phyloP scores from a whole-genome alignment of 2,888 invertebrate species.

The Lampropteryx suffumata region DNA sequence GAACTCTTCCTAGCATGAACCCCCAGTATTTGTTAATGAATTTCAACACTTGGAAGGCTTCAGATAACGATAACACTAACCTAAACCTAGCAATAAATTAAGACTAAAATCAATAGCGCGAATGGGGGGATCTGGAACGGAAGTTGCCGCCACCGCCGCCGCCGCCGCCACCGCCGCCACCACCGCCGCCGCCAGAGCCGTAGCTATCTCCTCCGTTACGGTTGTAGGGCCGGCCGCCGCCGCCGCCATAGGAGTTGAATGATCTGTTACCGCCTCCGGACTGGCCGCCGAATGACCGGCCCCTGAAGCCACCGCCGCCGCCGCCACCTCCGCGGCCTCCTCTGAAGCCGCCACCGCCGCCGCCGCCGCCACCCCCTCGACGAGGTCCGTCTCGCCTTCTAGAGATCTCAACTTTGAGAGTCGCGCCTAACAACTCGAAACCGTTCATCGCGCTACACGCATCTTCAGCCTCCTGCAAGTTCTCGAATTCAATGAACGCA shows the following conservation, averaged over 20 bases:
- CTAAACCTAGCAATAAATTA: conserved; percentile 71
- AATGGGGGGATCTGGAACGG: conserved; percentile 78
- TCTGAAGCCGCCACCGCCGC: conserved; percentile 67
- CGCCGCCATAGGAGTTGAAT: conserved; percentile 78
- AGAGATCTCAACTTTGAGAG: conserved; percentile 94
- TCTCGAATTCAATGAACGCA: conserved; percentile 96
- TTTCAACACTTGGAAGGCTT: conserved; percentile 81
- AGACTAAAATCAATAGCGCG: conserved; percentile 73
- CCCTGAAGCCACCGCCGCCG: conserved; percentile 55
- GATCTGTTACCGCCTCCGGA: conserved; percentile 79
- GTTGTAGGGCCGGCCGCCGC: conserved; percentile 65
- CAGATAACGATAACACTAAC: conserved; percentile 80
- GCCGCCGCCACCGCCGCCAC: conserved; percentile 58
- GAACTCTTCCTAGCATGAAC: conserved; percentile 75
- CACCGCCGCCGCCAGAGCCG: conserved; percentile 70
- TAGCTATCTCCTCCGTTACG: conserved; percentile 73
- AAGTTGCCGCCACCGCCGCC: conserved; percentile 75
- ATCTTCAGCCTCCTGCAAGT: conserved; percentile 93
- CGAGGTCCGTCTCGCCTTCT: conserved; percentile 89
- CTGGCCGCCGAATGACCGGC: conserved; percentile 65
- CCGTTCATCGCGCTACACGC: conserved; percentile 95
- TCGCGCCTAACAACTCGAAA: conserved; percentile 92
- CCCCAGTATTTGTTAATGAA: conserved; percentile 78
- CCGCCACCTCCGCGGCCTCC: conserved; percentile 68
- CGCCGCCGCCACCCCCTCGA: conserved; percentile 82